Percentiles rank a stretch among this genome's conserved stretches.
These are phyloP conservation scores for Brachypodius melanocephalos DNA, from an alignment of 2,113 vertebrate species.

Conservation along the genomic window DNA sequence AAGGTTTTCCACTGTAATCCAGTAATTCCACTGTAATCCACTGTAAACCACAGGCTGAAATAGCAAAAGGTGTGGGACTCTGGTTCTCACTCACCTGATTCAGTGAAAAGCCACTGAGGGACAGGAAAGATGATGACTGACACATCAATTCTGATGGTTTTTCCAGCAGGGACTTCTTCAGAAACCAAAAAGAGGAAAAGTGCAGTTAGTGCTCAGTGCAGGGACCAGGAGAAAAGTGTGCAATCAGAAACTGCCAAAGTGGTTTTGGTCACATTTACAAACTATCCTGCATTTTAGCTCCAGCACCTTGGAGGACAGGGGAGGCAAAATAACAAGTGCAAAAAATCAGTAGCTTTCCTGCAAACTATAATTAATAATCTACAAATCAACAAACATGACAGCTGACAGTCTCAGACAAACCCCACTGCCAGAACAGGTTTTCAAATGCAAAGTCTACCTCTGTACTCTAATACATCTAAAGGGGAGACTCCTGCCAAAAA, in stretches of 20 bases:
- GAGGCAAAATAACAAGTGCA: neutral
- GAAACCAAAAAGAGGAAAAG: conserved; percentile 5
- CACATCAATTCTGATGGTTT: conserved; percentile 84
- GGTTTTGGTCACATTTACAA: neutral
- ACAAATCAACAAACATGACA: neutral
- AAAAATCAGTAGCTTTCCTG: neutral
- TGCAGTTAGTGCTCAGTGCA: neutral
- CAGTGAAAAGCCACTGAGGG: conserved; percentile 89
- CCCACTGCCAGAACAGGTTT: neutral
- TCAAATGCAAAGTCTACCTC: neutral
- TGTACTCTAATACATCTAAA: neutral
- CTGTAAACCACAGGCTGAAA: neutral
- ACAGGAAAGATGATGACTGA: conserved; percentile 88
- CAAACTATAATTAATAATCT: neutral
- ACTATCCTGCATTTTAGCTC: neutral
- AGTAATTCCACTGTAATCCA: neutral
- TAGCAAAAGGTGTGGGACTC: neutral
- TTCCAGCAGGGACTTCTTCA: conserved; percentile 88
- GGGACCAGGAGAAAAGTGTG: neutral
- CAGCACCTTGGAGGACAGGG: neutral
- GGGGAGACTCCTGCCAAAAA: neutral
- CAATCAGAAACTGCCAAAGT: neutral
- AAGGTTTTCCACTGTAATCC: neutral
- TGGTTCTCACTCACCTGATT: conserved; percentile 81
- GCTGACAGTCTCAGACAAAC: neutral